phyloP scores from a whole-genome alignment of 2,888 invertebrate species.

The Cephus runcator region DNA sequence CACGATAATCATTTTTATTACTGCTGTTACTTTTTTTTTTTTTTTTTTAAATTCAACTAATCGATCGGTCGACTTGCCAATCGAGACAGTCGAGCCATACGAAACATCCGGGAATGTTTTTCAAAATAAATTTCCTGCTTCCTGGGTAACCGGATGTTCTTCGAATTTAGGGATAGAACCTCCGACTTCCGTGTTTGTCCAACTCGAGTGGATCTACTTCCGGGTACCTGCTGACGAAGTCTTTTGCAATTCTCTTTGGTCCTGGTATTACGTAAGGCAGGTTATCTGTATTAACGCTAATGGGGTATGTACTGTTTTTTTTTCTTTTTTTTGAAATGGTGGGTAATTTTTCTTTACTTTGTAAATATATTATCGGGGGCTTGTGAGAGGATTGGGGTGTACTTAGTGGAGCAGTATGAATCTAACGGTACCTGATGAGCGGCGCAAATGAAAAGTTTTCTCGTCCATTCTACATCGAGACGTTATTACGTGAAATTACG shows the following conservation, averaged over 20 bases:
- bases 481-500: constrained; percentile 10
- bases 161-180: constrained; percentile 17
- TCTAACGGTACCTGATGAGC: neutral
- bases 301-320: constrained; percentile 3
- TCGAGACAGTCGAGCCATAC: neutral
- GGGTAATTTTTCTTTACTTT: neutral
- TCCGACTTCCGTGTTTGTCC: constrained; percentile 18
- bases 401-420: neutral
- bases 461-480: constrained; percentile 34
- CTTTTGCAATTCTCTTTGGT: constrained; percentile 25
- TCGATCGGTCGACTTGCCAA: neutral
- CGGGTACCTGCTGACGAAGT: constrained; percentile 27
- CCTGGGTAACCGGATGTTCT: constrained; percentile 35
- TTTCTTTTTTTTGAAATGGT: no score
- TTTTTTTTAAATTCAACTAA: neutral
- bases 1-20: neutral
- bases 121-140: neutral
- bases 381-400: neutral
- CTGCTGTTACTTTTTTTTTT: neutral
- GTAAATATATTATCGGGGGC: neutral
- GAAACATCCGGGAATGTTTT: constrained; percentile 2
- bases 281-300: neutral
- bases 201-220: constrained; percentile 25
- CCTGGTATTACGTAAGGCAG: neutral
- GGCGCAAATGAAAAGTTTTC: constrained; percentile 35